A percentile compares a stretch with the other conserved stretches of the same genome.
Evolutionary conservation across 2,888 invertebrate species (phyloP).

Genomic region (Barypeithes pellucidus): DNA sequence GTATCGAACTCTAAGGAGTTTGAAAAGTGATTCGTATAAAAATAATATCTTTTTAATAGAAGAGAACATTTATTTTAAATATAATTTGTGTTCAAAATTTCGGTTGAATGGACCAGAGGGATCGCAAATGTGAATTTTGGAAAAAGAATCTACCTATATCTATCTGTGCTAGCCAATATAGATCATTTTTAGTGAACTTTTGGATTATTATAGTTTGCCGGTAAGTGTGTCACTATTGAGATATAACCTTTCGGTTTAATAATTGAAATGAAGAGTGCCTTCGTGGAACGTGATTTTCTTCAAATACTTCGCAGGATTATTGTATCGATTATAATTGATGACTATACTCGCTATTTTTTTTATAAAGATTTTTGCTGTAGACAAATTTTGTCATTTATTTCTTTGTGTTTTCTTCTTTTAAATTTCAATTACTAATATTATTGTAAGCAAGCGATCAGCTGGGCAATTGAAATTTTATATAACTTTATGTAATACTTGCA

Average conservation of each 20-base stretch:
- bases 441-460: neutral
- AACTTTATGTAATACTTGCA: neutral
- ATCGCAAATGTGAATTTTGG: conserved; percentile 8
- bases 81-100: conserved; percentile 1
- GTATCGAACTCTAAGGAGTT: neutral
- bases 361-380: too few relatives aligned
- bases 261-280: too few relatives aligned
- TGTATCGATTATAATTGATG: too few relatives aligned
- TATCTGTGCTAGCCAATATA: neutral
- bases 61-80: neutral
- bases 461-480: neutral
- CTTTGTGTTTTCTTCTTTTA: too few relatives aligned
- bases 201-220: conserved; percentile 7
- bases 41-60: neutral
- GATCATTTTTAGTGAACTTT: neutral
- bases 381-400: too few relatives aligned
- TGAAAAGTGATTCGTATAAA: too few relatives aligned
- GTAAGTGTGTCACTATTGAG: neutral
- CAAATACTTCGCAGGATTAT: too few relatives aligned
- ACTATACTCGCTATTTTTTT: too few relatives aligned
- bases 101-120: neutral
- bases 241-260: too few relatives aligned
- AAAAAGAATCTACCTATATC: neutral
- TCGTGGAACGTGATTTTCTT: too few relatives aligned
- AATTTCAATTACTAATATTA: neutral